phyloP scores from a whole-genome alignment of 35 echinoderm and acorn worm species.

The Eucidaris tribuloides region DNA sequence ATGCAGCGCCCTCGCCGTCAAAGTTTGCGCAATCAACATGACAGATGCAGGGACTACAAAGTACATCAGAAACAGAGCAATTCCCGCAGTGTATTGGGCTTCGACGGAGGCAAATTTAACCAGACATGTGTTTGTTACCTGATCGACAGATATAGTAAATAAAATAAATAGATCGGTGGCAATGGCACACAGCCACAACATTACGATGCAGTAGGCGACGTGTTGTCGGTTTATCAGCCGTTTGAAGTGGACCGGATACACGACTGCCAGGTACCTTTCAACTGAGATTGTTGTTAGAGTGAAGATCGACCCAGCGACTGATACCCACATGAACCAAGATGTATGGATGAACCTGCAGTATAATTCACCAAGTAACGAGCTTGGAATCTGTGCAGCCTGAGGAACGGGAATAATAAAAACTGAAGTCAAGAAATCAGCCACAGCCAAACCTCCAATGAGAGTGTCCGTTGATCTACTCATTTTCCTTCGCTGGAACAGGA shows the following conservation, averaged over 20 bases:
- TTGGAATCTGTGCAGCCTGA: neutral
- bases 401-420: slow-evolving; percentile 73
- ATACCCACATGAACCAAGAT: slow-evolving; percentile 68
- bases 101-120: slow-evolving; percentile 9
- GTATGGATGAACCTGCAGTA: slow-evolving; percentile 79
- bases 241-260: slow-evolving; percentile 71
- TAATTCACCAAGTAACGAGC: slow-evolving; percentile 13
- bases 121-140: neutral
- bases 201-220: slow-evolving; percentile 14
- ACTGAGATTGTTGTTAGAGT: slow-evolving; percentile 72
- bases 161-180: slow-evolving; percentile 30
- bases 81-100: slow-evolving; percentile 33
- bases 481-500: slow-evolving; percentile 47
- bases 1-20: neutral
- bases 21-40: slow-evolving; percentile 31
- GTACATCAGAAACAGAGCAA: slow-evolving; percentile 43
- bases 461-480: slow-evolving; percentile 57
- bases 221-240: slow-evolving; percentile 35
- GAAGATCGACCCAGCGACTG: slow-evolving; percentile 68
- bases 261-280: slow-evolving; percentile 79
- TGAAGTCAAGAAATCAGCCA: slow-evolving; percentile 76
- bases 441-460: slow-evolving; percentile 70
- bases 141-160: slow-evolving; percentile 20
- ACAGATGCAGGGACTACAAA: slow-evolving; percentile 80
- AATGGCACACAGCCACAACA: slow-evolving; percentile 43